Evolutionary conservation across 1,140 invertebrate genomes (phyloP).

Genomic region (Bombyx mandarina): DNA sequence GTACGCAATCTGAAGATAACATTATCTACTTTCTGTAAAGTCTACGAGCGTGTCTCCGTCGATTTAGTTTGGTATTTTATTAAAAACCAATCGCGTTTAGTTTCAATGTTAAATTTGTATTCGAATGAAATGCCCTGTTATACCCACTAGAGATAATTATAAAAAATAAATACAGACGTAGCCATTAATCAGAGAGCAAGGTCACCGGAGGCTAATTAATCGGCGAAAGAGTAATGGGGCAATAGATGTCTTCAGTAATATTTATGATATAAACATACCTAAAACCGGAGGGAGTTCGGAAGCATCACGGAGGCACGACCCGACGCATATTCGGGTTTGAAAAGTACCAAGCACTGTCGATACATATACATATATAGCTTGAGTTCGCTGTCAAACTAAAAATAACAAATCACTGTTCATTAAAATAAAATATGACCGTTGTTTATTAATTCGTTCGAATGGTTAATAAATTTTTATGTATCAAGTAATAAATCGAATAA

Average conservation of each 20-base stretch:
- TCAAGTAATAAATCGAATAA: too few species aligned
- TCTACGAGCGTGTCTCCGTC: neutral
- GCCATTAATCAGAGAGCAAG: slow-evolving; percentile 34
- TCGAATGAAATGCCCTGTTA: slow-evolving; percentile 10
- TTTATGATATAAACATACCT: slow-evolving; percentile 12
- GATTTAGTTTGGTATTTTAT: slow-evolving; percentile 6
- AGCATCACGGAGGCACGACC: too few species aligned
- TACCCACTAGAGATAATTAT: slow-evolving; percentile 25
- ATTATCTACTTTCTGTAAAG: slow-evolving; percentile 16
- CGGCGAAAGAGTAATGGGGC: slow-evolving; percentile 34
- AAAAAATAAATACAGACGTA: slow-evolving; percentile 32
- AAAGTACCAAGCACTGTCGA: too few species aligned
- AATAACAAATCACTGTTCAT: too few species aligned
- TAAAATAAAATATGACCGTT: too few species aligned
- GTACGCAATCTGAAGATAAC: slow-evolving; percentile 18
- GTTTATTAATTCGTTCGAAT: too few species aligned
- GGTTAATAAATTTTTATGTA: too few species aligned
- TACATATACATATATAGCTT: too few species aligned
- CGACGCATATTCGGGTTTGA: too few species aligned
- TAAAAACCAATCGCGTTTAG: slow-evolving; percentile 2
- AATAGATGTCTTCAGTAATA: slow-evolving; percentile 13
- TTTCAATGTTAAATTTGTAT: slow-evolving; percentile 9
- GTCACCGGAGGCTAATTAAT: slow-evolving; percentile 38
- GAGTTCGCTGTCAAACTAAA: too few species aligned
- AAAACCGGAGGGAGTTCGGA: neutral